These are phyloP conservation scores for Chaetura pelagica DNA, from an alignment of 2,113 vertebrate species.

Conservation along the genomic window DNA sequence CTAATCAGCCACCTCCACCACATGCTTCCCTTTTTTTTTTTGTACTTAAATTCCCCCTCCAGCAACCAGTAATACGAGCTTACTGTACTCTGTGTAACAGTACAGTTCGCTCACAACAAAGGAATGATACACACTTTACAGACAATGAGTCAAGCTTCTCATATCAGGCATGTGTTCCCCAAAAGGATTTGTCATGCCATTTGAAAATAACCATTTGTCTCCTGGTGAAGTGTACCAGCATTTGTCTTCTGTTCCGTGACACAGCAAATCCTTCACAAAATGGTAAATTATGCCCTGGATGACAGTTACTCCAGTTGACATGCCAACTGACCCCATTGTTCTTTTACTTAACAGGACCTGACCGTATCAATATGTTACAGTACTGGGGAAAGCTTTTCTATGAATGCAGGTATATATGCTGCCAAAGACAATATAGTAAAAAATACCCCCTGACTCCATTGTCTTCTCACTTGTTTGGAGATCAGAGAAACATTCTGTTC, in stretches of 20 bases:
- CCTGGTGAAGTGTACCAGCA: not conserved
- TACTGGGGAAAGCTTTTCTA: not conserved
- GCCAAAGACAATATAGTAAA: not conserved
- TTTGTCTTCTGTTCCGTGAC: slow-evolving; percentile 7
- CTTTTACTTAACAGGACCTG: not conserved
- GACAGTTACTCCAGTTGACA: not conserved
- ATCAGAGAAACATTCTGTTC: not conserved
- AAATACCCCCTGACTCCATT: not conserved
- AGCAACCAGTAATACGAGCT: not conserved
- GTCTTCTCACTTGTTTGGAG: not conserved
- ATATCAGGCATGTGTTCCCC: not conserved
- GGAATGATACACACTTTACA: not conserved
- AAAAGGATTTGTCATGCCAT: not conserved
- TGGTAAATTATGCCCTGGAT: not conserved
- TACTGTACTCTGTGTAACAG: not conserved
- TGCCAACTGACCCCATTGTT: not conserved
- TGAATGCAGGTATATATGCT: rapidly evolving
- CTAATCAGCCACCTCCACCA: not conserved
- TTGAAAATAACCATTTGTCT: not conserved
- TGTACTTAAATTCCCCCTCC: not conserved
- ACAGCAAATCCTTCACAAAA: slow-evolving; percentile 26
- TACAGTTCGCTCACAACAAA: not conserved
- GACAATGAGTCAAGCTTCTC: slow-evolving; percentile 17
- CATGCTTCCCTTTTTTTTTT: not conserved
- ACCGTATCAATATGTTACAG: rapidly evolving